Base-by-base conservation (phyloP, 1,140 invertebrate genomes). In the Metopolophium dirhodum region DNA sequence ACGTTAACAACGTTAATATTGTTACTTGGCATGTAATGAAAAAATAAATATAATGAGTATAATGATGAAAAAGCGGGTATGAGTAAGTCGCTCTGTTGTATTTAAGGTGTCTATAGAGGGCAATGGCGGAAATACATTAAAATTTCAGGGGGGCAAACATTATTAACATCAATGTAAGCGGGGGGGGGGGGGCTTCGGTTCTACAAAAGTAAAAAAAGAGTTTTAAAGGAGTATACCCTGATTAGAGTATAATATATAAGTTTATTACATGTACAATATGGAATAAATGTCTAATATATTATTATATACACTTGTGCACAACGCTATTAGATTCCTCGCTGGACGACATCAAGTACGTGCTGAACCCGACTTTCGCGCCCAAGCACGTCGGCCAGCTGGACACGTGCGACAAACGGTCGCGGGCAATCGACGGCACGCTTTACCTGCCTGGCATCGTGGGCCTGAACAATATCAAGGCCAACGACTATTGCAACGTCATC, bases 401-500 rank as follows among this genome's bases (percentile, higher is more conserved):
- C 95, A 96, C 95, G 23, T 97, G 97, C 95, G 97, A 97, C 18
- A 99, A 99, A 95, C 96, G 98, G 95, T 99, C 98, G 0, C 96
- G 99, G 95, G 99, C 99, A 22, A 99, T 99, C 94, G 99, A 99
- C 96, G 99, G 99, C 23, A 99, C 98, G 0, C 97, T 99, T 94
- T 99, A 99, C 95, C 97, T 98, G 94, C 99, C 99, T 45, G 99
- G 98, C 68, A 99, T 99, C 95, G 98, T 98, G 51, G 99, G 99
- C 6, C 96, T 99, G 41, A 99, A 99, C 95, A 99, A 99, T 95
- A 99, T 99, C 94, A 99, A 99, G 96, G 98, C 98, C 6, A 99
- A 99, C 96, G 99, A 99, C 95, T 99, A 99, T 95, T 99, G 99
- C 94, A 99, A 99, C 96, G 99, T 99, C 93, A 98, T 99, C 94